A percentile compares a stretch with the other conserved stretches of the same genome.
Evolutionary conservation across 2,797 vertebrate species (phyloP).

Genomic region (Takifugu rubripes): DNA sequence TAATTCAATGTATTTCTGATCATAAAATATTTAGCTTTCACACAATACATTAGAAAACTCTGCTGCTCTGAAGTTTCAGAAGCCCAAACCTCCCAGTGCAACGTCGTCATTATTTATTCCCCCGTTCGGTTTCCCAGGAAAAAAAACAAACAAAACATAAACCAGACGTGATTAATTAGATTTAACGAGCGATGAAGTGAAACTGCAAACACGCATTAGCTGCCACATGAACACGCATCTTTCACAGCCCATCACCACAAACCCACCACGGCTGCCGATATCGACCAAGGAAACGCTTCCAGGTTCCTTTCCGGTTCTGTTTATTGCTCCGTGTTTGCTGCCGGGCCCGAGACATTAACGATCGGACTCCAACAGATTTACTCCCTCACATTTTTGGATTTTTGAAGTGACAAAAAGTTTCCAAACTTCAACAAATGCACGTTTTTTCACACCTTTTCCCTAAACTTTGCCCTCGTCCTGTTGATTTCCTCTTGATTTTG

Average conservation of each 20-base stretch:
- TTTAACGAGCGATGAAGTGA: background rate
- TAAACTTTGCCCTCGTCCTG: no score
- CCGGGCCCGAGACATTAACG: no score
- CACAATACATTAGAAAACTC: conserved; percentile 43
- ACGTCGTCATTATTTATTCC: background rate
- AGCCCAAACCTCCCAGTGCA: background rate
- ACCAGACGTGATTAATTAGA: background rate
- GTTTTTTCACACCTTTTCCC: no score
- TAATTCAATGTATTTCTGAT: conserved; percentile 52
- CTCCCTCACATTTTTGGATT: no score
- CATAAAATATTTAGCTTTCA: conserved; percentile 58
- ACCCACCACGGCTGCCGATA: no score
- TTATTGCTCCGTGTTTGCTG: no score
- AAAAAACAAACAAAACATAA: background rate
- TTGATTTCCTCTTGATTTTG: no score
- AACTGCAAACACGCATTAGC: background rate
- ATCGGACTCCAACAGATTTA: no score
- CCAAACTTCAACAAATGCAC: no score
- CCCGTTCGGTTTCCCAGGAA: background rate
- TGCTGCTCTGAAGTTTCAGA: conserved; percentile 22
- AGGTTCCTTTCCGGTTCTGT: no score
- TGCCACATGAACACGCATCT: background rate
- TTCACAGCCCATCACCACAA: background rate
- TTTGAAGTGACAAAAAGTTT: no score
- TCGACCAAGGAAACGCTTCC: no score